Base-by-base conservation (phyloP, 2,113 vertebrate species). In the Serinus canaria region DNA sequence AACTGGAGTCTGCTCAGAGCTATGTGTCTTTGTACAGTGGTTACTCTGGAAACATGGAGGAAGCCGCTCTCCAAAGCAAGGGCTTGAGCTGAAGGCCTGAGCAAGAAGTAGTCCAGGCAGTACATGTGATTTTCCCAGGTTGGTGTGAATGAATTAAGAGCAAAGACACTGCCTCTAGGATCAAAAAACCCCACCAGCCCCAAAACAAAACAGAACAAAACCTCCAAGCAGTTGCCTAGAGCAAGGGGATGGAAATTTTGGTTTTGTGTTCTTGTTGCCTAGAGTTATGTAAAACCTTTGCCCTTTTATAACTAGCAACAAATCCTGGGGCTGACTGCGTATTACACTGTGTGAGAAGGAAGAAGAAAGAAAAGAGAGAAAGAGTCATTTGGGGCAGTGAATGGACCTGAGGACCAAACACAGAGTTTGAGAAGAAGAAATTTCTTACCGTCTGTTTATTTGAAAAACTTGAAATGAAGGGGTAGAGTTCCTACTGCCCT, bases 211-310 rank as follows among this genome's bases (percentile, higher is more conserved):
- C 21, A 37, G 58, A 95, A 74, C 31, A 92, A 90, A 94, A 72
- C 4, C 4, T 2, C 3, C 69, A 91, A 44, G 30, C 33, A 74
- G 55, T 74, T 93, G 79, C 92, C 73, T 90, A 59, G 76, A 92
- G 89, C 88, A 83, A 83, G 44, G 76, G 60, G 83, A 80, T 9
- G 1, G 86, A 94, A 92, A 86, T 89, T 81, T 93, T 83, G 50
- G 2, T 11, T 87, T 83, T 89, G 79, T 77, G 52, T 90, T 96
- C 47, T 59, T 95, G 76, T 95, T 96, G 90, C 95, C 76, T 94
- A 33, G 55, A 89, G 94, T 78, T 66, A 81, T 64, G 44, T 78
- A 78, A 86, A 96, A 95, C 56, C 60, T 93, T 93, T 93, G 76
- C 83, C 86, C 72, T 92, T 94, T 88, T 83, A 83, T 67, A 86